Conservation (phyloP, 2,797 vertebrate genomes). For the Iguana delicatissima region DNA sequence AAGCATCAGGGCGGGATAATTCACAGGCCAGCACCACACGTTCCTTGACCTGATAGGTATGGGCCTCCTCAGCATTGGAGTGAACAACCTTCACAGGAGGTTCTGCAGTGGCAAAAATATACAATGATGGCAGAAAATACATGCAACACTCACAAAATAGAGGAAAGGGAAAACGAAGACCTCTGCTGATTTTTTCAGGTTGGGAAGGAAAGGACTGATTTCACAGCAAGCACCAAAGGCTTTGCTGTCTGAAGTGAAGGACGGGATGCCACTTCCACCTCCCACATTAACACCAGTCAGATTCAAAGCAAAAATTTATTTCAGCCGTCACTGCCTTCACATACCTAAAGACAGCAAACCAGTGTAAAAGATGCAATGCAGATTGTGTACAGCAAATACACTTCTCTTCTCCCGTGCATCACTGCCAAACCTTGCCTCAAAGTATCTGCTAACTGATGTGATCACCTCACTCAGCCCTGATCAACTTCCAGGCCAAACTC, state of each 20-base stretch:
- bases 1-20: conserved; percentile 83
- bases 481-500: not conserved
- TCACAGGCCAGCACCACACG: conserved; percentile 91
- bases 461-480: not conserved
- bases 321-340: not conserved
- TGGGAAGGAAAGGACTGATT: not conserved
- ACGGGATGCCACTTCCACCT: not conserved
- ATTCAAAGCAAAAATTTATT: not conserved
- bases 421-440: too few species aligned
- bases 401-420: not conserved
- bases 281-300: not conserved
- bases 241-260: not conserved
- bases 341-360: not conserved
- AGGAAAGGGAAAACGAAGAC: too few species aligned
- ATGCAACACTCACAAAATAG: not conserved
- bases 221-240: not conserved
- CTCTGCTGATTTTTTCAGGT: not conserved
- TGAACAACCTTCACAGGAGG: conserved; percentile 87
- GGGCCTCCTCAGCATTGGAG: conserved; percentile 88
- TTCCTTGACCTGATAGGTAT: conserved; percentile 84
- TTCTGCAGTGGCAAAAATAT: conserved; percentile 77
- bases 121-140: not conserved
- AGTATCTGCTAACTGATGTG: not conserved
- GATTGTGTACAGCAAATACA: not conserved
- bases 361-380: not conserved